Base-by-base conservation (phyloP, 2,113 vertebrate species). In the Equus przewalskii region DNA sequence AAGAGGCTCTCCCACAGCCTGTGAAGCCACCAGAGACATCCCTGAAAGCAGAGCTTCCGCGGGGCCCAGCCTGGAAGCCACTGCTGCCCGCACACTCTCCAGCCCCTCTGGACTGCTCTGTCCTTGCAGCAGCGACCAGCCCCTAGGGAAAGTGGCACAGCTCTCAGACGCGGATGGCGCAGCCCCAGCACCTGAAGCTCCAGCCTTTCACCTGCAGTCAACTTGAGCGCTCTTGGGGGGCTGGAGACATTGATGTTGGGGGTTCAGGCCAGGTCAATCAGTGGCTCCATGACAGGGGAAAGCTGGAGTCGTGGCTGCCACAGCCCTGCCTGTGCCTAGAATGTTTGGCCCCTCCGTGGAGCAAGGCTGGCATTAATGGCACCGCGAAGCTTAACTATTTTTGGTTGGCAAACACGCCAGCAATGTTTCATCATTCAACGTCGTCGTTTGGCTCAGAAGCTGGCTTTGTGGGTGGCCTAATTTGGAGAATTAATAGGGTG, bases 1-100 rank as follows among this genome's bases (percentile, higher is more conserved):
- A 82, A 1, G 99, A 99, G 16, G 99, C 99, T 97, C 99, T 99
- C 54, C 99, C 99, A 73, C 99, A 99, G 72, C 98, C 99, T 99
- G 94, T 7, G 21, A 84, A 86, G 56, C 33, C 95, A 96, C 30
- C 93, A 62, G 65, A 72, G 56, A 62, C 5, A 3, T 12, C 10
- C 22, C 44, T 73, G 44, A 84, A 67, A 76, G 11, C 7, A 15
- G 49, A 70, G 62, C 33, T 51, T 30, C 36, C 28, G n/a, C 0
- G 0, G 56, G 89, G 46, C 16, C 19, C 65, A 79, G 44, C 15
- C 15, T 16, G n/a, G 60, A 33, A 36, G 62, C 30, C 22, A 6
- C 58, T 26, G 41, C 6, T 19, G 10, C 51, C 21, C 16, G 1
- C 9, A 3, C 24, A 28, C 4, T 41, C 69, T 58, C 10, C 6